These are phyloP conservation scores for Keiferia lycopersicella DNA, from an alignment of 2,888 invertebrate genomes.

Conservation along the genomic window DNA sequence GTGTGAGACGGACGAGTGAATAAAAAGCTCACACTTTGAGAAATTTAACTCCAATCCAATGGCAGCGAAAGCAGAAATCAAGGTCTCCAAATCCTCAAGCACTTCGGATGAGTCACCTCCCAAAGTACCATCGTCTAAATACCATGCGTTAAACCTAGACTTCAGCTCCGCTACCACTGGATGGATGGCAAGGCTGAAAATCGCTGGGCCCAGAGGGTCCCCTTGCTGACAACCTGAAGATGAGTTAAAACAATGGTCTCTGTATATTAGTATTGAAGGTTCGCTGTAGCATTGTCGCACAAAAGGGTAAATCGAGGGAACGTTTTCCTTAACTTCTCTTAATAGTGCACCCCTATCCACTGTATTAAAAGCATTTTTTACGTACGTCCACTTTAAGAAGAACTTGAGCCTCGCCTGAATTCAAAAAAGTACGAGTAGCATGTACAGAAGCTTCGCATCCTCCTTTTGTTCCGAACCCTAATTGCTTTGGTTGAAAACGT, in stretches of 20 bases:
- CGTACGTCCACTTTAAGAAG: no score
- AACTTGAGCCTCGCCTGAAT: no score
- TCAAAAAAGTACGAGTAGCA: not conserved
- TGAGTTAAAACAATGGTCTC: conserved; percentile 7
- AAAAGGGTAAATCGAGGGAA: not conserved
- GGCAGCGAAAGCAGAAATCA: not conserved
- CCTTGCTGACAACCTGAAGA: conserved; percentile 13
- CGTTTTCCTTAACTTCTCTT: not conserved
- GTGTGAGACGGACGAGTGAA: not conserved
- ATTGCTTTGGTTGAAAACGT: conserved; percentile 3
- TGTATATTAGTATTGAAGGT: conserved; percentile 17
- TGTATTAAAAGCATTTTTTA: no score
- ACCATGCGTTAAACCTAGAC: not conserved
- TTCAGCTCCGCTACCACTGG: not conserved
- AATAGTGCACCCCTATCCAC: no score
- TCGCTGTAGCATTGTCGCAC: conserved; percentile 12
- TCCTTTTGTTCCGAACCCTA: not conserved
- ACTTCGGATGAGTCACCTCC: not conserved
- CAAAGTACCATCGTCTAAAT: conserved; percentile 12
- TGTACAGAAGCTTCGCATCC: no score
- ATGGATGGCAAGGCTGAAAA: conserved; percentile 13
- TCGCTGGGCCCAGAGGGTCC: not conserved
- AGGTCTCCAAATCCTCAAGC: not conserved
- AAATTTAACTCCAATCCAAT: conserved; percentile 14
- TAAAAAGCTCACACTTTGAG: conserved; percentile 11